Base-by-base conservation (phyloP, 2,888 invertebrate genomes). In the Dolomedes plantarius region DNA sequence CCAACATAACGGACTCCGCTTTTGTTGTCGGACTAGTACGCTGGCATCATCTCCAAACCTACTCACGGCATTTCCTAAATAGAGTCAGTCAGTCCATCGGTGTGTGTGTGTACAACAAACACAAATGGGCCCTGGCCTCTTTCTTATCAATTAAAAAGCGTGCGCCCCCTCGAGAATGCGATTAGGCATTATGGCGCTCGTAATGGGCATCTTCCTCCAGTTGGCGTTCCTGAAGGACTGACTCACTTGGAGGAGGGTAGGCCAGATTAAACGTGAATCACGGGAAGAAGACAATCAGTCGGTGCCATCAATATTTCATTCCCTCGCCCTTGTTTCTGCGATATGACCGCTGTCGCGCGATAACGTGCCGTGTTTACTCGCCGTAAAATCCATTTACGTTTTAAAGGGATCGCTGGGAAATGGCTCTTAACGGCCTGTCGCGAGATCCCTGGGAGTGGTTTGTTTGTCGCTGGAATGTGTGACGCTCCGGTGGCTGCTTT, bases 371-470 rank as follows among this genome's bases (percentile, higher is more conserved):
- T 80, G 80, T 80, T 80, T 72, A 71, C 80, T 80, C 56, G 56
- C 56, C 56, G 72, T 80, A 73, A 80, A 80, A 80, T 80, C 80
- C 80, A 80, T 80, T n/a, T 80, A 80, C 80, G 67, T 80, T 73
- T 77, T 67, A 46, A 46, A 50, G 62, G 29, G 9, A 1, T 16
- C 16, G 5, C 46, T 16, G 56, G 19, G 23, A 16, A 56, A 56
- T 56, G n/a, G 11, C 23, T 56, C 23, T 23, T 56, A 56, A 56
- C 56, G 56, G 56, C 56, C 56, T 56, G 56, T 56, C 23, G n/a
- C 23, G 23, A 23, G 5, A 23, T 56, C 23, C 56, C 56, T 23
- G 56, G 56, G 56, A 56, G 56, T 56, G 56, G 56, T 23, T 56
- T 56, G 56, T 56, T 56, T 56, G 56, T 56, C 56, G 56, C 56